Base-by-base conservation (phyloP, 2,113 vertebrate genomes). In the Nipponia nippon region DNA sequence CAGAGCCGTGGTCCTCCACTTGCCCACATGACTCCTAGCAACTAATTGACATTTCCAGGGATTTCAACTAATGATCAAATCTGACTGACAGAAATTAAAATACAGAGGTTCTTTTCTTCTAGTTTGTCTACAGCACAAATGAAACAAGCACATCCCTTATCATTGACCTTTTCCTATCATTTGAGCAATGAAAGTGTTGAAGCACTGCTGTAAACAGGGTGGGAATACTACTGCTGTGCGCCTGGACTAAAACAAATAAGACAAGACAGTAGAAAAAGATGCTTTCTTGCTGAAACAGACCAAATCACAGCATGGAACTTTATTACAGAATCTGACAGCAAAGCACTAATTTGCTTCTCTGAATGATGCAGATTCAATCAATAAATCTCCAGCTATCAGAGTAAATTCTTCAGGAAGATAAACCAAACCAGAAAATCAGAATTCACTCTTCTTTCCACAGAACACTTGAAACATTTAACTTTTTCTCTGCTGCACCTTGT, bases 281-380 rank as follows among this genome's bases (percentile, higher is more conserved):
- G 30, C 7, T 91, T 93, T 79, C 13, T 40, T 80, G 34, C 49
- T 91, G 93, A 96, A 97, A 83, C n/a, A 89, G 84, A 94, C 67
- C 91, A 95, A 95, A 95, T 91, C 73, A 94, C 94, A 95, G 84
- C 84, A 85, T 62, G 81, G 81, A 87, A 70, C 66, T 85, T 71
- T 70, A 90, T 94, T 83, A 85, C 62, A 85, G 87, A 82, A 87
- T 94, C 61, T 87, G 89, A 89, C 61, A 94, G 83, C n/a, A 95
- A 87, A 94, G 56, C 49, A 83, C 66, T 93, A 87, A 95, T 95
- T 95, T 83, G 6, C 81, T 95, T 77, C 81, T 96, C 95, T 95
- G 66, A 95, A 89, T 69, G 70, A 97, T 89, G 73, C 42, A 91
- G 70, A 85, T 95, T 87, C 49, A 91, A 84, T 94, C 87, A 93